Base-by-base conservation (phyloP, 2,113 vertebrate species). In the Percopsis transmontana region DNA sequence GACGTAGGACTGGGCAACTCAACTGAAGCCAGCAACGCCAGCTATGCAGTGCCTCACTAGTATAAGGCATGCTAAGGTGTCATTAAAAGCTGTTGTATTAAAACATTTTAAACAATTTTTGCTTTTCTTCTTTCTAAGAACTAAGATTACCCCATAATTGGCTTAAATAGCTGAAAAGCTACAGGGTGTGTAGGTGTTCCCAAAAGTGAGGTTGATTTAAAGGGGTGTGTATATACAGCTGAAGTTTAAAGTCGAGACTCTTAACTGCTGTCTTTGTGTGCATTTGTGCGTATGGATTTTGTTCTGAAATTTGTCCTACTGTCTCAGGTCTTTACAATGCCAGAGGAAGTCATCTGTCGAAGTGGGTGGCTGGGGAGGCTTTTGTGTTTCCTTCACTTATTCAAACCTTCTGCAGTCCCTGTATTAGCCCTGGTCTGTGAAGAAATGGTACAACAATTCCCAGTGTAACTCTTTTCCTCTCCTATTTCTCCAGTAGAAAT, bases 251-350 rank as follows among this genome's bases (percentile, higher is more conserved):
- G n/a, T n/a, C n/a, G n/a, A n/a, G n/a, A n/a, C n/a, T n/a, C 27
- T 7, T 23, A 21, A 24, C 40, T 40, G 24, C 19, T 45, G 51
- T 45, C 38, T 33, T 15, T 45, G 38, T 45, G 39, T 44, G 40
- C 40, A 40, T 39, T 14, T 55, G 39, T 45, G 38, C 12, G 10
- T 38, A 19, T 33, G 24, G 33, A 52, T 47, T 3, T 62, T 10
- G 23, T 5, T 53, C 23, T 44, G 14, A 82, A 81, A 84, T 83
- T 81, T 67, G 77, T 78, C 84, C 84, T 66, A 78, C 79, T 70
- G 66, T 59, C 66, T 79, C 58, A 50, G 61, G 63, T 77, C 48
- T 54, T 23, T 61, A 58, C 1, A 51, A 55, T 66, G 74, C 62
- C 40, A 1, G 20, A 57, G 72, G 68, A 81, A 59, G 78, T 87